A percentile compares a stretch with the other conserved stretches of the same genome.
Evolutionary conservation across 1,140 invertebrate species (phyloP).

Genomic region (Heliconius congener): DNA sequence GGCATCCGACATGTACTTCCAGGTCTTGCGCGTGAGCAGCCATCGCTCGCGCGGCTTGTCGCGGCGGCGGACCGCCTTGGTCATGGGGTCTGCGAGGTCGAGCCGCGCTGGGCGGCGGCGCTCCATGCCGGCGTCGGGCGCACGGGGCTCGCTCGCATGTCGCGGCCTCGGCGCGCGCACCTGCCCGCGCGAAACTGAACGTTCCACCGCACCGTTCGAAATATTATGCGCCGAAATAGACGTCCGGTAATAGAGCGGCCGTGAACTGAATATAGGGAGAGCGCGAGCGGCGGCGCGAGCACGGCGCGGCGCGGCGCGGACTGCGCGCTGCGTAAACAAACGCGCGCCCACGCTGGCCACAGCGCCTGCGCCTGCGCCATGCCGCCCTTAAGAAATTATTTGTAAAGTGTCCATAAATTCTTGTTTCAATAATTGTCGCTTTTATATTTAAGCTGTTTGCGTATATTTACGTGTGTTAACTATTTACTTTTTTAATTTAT

Average conservation of each 20-base stretch:
- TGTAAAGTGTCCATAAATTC: background rate
- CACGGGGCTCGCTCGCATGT: constrained; percentile 51
- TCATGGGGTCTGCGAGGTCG: constrained; percentile 74
- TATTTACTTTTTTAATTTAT: no score
- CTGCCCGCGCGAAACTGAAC: constrained; percentile 73
- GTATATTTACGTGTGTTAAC: no score
- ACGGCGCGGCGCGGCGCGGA: constrained; percentile 60
- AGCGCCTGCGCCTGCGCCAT: constrained; percentile 45
- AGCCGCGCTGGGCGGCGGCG: constrained; percentile 65
- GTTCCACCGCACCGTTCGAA: constrained; percentile 65
- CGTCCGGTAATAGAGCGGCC: constrained; percentile 76
- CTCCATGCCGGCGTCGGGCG: constrained; percentile 67
- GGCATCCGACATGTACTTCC: constrained; percentile 94
- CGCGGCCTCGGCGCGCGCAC: constrained; percentile 66
- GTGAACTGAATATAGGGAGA: constrained; percentile 76
- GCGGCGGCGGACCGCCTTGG: constrained; percentile 78
- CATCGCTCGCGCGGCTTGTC: constrained; percentile 89
- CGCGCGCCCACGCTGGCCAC: constrained; percentile 48
- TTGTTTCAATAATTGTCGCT: background rate
- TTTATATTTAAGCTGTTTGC: background rate
- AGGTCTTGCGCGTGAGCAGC: constrained; percentile 93
- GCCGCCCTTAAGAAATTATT: background rate
- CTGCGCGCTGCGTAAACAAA: constrained; percentile 71
- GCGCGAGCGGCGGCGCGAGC: constrained; percentile 61
- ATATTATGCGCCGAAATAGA: constrained; percentile 79